Conservation (phyloP, 1,140 invertebrate genomes). For the Kradibia gibbosae region DNA sequence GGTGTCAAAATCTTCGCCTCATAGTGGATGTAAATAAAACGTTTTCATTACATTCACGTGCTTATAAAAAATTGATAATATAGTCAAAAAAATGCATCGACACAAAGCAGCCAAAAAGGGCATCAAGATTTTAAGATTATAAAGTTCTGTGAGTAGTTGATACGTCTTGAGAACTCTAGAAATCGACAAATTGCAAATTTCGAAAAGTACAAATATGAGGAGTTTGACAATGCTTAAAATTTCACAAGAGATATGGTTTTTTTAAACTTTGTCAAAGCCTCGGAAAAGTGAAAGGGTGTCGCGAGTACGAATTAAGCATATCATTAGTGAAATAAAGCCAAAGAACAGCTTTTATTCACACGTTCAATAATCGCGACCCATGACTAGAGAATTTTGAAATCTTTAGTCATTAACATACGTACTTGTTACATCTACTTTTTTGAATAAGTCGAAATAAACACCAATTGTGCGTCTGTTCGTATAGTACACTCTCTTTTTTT, state of each 20-base stretch:
- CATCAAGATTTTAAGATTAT: neutral
- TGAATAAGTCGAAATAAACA: constrained; percentile 12
- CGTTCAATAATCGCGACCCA: neutral
- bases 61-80: neutral
- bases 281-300: neutral
- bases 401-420: constrained; percentile 11
- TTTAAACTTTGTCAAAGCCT: neutral
- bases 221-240: neutral
- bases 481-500: constrained; percentile 8
- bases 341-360: neutral
- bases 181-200: neutral
- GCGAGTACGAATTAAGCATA: neutral
- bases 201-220: neutral
- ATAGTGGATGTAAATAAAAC: neutral
- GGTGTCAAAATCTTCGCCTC: neutral
- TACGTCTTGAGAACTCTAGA: neutral
- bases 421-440: constrained; percentile 18
- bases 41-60: constrained; percentile 8
- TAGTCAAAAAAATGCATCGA: neutral
- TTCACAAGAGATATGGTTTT: neutral
- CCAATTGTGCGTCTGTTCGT: neutral
- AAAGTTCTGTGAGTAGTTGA: neutral
- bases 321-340: neutral
- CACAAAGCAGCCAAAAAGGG: neutral
- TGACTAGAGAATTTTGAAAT: neutral